Base-by-base conservation (phyloP, 2,113 vertebrate species). In the Etheostoma spectabile region DNA sequence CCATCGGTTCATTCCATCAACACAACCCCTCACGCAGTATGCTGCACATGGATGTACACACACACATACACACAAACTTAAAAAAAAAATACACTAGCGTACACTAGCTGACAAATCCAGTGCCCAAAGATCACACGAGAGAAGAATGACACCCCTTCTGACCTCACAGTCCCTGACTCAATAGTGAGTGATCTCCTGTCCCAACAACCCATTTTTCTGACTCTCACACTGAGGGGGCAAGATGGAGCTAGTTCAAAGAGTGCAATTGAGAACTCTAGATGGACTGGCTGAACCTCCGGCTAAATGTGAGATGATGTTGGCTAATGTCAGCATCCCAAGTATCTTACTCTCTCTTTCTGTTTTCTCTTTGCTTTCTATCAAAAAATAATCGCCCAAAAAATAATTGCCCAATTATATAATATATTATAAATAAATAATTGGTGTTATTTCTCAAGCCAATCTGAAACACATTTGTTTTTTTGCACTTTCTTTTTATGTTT, bases 401-500 rank as follows among this genome's bases (percentile, higher is more conserved):
- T 86, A 86, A 89, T 89, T 59, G 15, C 8, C 38, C 38, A 42
- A 30, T 3, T 30, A 62, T 49, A 30, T 69, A 51, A 68, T 45
- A 8, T 56, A 33, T 65, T 30, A 53, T 68, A 74, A 81, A 81
- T 79, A 30, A 30, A 30, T 85, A 74, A 87, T 90, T 91, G 86
- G 84, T 80, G 77, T 66, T 86, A 79, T 84, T 80, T 91, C 80
- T 88, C 18, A 80, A 88, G 88, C 85, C 83, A 89, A 87, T 89
- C 72, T 76, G 76, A 92, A 89, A 79, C 74, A 62, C 79, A 49
- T 69, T 75, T 86, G 70, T 89, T 86, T 74, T 77, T 79, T 89
- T 91, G 91, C 92, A 93, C 92, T 86, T 93, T 88, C 24, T 81
- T 83, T 85, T 64, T 73, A 67, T 71, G 70, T 83, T 89, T 81